Percentiles rank a stretch among this genome's conserved stretches.
Conservation (phyloP, 2,888 invertebrate species). For the Xylocampa areola region DNA sequence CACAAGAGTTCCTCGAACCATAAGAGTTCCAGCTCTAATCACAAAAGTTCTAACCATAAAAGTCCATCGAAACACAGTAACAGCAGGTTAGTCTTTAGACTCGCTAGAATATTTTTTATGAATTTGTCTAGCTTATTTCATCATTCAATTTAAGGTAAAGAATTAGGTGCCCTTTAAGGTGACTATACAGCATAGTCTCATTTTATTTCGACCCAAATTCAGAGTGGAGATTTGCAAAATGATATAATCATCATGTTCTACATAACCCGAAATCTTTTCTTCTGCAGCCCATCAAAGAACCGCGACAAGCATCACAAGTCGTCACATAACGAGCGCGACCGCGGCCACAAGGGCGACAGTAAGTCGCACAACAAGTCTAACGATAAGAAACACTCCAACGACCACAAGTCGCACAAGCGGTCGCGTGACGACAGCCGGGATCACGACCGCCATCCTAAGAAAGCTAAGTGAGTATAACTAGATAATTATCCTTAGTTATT, state of each 20-base stretch:
- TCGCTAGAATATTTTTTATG: too few species aligned
- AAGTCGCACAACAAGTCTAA: conserved; percentile 77
- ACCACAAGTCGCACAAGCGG: conserved; percentile 91
- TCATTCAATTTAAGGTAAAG: too few species aligned
- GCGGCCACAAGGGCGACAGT: conserved; percentile 65
- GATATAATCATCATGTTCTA: too few species aligned
- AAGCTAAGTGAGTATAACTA: conserved; percentile 88
- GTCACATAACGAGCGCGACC: conserved; percentile 70
- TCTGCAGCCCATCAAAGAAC: conserved; percentile 84
- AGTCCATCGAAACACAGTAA: conserved; percentile 91
- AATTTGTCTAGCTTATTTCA: too few species aligned
- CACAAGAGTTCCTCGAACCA: conserved; percentile 79
- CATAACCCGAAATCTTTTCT: conserved; percentile 2
- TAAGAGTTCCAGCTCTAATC: conserved; percentile 70
- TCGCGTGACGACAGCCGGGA: conserved; percentile 94
- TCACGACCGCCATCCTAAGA: conserved; percentile 91
- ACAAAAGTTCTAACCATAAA: conserved; percentile 74
- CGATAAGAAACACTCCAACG: conserved; percentile 76
- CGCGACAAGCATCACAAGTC: conserved; percentile 85
- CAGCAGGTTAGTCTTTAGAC: conserved; percentile 91
- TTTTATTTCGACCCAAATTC: too few species aligned
- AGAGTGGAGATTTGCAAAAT: too few species aligned
- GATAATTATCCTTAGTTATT: too few species aligned
- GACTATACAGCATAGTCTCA: too few species aligned
- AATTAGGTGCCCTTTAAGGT: too few species aligned